A percentile compares a stretch with the other conserved stretches of the same genome.
These are phyloP conservation scores for Shinisaurus crocodilurus DNA, from an alignment of 2,113 vertebrate species.

Conservation along the genomic window DNA sequence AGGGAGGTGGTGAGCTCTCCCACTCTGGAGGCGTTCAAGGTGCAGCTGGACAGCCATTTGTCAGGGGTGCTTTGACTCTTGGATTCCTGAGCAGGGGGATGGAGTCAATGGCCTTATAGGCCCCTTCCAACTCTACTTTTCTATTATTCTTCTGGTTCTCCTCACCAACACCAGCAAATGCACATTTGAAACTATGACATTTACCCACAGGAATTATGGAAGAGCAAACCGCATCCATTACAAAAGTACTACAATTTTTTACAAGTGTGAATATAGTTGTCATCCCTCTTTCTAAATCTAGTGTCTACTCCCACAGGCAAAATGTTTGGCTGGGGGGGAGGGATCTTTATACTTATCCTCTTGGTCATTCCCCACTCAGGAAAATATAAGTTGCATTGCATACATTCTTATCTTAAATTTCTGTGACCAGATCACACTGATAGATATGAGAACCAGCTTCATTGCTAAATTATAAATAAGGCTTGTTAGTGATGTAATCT, in stretches of 20 bases:
- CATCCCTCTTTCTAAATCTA: neutral
- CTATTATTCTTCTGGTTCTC: neutral
- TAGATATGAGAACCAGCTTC: neutral
- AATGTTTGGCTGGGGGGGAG: neutral
- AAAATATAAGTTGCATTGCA: neutral
- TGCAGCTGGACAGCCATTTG: too few species aligned
- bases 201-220: neutral
- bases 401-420: neutral
- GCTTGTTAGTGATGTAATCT: neutral
- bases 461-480: neutral
- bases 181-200: neutral
- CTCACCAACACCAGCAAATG: neutral
- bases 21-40: too few species aligned
- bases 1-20: too few species aligned
- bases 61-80: too few species aligned
- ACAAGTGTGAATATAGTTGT: neutral
- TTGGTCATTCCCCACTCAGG: neutral
- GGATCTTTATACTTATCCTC: neutral
- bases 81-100: too few species aligned
- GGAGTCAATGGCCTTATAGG: too few species aligned
- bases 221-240: neutral
- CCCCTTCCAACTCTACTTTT: too few species aligned
- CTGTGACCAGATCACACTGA: neutral
- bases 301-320: neutral
- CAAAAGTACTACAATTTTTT: neutral